A percentile compares a stretch with the other conserved stretches of the same genome.
phyloP scores from a whole-genome alignment of 2,888 invertebrate genomes.

The Chydorus sphaericus region DNA sequence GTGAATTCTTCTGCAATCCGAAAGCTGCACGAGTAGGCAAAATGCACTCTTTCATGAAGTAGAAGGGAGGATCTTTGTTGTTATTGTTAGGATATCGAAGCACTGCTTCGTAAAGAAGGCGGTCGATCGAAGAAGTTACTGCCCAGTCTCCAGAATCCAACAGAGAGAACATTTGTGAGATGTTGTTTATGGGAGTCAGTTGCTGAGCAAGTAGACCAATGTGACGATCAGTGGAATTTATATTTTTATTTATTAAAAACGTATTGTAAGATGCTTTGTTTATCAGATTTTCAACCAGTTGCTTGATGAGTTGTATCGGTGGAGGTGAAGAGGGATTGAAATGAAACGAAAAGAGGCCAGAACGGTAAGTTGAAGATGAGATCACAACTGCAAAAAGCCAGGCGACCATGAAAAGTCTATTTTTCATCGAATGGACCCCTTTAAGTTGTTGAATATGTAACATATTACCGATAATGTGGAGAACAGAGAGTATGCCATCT shows the following conservation, averaged over 20 bases:
- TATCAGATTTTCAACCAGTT: constrained; percentile 16
- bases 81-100: background rate
- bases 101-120: background rate
- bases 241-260: background rate
- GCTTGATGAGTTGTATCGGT: constrained; percentile 17
- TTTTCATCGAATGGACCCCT: too few relatives aligned
- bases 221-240: constrained; percentile 7
- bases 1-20: constrained; percentile 8
- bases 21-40: constrained; percentile 1
- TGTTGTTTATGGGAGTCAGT: background rate
- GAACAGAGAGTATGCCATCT: background rate
- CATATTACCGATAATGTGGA: background rate
- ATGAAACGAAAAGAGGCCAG: constrained; percentile 22
- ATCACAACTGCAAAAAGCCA: constrained; percentile 24
- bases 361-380: constrained; percentile 38
- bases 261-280: constrained; percentile 13
- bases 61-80: background rate
- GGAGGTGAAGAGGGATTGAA: constrained; percentile 15
- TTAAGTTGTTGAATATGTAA: background rate
- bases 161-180: background rate
- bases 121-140: background rate
- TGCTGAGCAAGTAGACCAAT: constrained; percentile 9
- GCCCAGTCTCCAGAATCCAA: constrained; percentile 2
- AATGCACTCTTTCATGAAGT: constrained; percentile 8
- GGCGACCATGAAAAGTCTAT: background rate